Percentiles rank a stretch among this genome's conserved stretches.
Conservation (phyloP, 2,113 vertebrate species). For the Brevimyrus niger region DNA sequence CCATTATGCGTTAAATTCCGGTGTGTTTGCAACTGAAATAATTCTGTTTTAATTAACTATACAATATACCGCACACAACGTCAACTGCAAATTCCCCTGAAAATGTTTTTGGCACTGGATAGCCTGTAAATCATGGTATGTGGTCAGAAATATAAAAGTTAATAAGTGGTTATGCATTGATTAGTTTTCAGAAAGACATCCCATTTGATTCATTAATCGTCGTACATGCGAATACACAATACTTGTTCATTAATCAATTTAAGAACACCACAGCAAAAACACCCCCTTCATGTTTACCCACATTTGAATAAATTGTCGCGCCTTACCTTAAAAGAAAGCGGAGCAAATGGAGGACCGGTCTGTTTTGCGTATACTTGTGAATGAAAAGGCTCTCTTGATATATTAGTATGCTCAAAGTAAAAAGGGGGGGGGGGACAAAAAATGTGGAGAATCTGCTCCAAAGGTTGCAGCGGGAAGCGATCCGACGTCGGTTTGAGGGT, state of each 20-base stretch:
- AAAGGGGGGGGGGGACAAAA: slow-evolving; percentile 13
- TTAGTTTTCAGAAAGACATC: neutral
- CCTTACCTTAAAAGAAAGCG: slow-evolving; percentile 32
- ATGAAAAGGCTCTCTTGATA: slow-evolving; percentile 12
- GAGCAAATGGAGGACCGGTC: slow-evolving; percentile 16
- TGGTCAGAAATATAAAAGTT: neutral
- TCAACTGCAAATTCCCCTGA: neutral
- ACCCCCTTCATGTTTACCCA: neutral
- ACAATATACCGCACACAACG: neutral
- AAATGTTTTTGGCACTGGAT: neutral
- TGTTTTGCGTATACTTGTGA: slow-evolving; percentile 14
- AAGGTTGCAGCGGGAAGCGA: slow-evolving; percentile 38
- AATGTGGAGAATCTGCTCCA: slow-evolving; percentile 36
- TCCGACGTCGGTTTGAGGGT: slow-evolving; percentile 36
- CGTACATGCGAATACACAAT: neutral
- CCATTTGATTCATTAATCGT: neutral
- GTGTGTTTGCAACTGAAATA: neutral
- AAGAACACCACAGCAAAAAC: neutral
- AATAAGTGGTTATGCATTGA: neutral
- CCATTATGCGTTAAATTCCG: neutral
- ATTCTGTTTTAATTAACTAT: neutral
- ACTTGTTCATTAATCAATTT: neutral
- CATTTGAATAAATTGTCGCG: neutral
- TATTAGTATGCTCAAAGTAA: slow-evolving; percentile 13
- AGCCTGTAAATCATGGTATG: neutral